Conservation (phyloP, 2,113 vertebrate genomes). For the Ranitomeya variabilis region DNA sequence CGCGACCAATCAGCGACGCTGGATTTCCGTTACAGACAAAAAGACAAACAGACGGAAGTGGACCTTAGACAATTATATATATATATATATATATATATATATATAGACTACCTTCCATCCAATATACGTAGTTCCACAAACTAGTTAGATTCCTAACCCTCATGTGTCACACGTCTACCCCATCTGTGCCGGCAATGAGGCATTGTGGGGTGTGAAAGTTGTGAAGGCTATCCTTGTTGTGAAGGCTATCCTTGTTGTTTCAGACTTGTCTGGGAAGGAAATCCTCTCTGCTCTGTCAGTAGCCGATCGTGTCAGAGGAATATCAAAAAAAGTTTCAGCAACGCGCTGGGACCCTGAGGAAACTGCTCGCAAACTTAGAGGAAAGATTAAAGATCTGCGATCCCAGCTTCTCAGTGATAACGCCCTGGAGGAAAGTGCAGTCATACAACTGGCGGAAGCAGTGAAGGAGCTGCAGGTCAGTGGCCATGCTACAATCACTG, state of each 20-base stretch:
- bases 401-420: slow-evolving; percentile 65
- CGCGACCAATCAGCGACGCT: no score
- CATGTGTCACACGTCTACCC: neutral
- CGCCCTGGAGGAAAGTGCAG: slow-evolving; percentile 54
- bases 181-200: neutral
- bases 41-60: no score
- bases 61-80: no score
- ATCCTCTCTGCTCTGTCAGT: slow-evolving; percentile 65
- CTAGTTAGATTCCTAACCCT: neutral
- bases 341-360: slow-evolving; percentile 70
- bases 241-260: neutral
- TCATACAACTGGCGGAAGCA: slow-evolving; percentile 68
- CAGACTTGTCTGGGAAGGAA: slow-evolving; percentile 62
- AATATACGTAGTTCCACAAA: no score
- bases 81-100: no score
- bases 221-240: neutral
- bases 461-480: slow-evolving; percentile 77
- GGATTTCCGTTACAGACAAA: no score
- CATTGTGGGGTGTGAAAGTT: neutral
- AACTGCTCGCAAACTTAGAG: slow-evolving; percentile 60
- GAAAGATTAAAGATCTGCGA: slow-evolving; percentile 67
- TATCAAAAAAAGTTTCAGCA: slow-evolving; percentile 66
- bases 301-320: slow-evolving; percentile 62
- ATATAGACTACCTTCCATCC: no score
- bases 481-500: neutral